A percentile compares a stretch with the other conserved stretches of the same genome.
phyloP scores from a whole-genome alignment of 2,113 vertebrate species.

The Diglossa brunneiventris region DNA sequence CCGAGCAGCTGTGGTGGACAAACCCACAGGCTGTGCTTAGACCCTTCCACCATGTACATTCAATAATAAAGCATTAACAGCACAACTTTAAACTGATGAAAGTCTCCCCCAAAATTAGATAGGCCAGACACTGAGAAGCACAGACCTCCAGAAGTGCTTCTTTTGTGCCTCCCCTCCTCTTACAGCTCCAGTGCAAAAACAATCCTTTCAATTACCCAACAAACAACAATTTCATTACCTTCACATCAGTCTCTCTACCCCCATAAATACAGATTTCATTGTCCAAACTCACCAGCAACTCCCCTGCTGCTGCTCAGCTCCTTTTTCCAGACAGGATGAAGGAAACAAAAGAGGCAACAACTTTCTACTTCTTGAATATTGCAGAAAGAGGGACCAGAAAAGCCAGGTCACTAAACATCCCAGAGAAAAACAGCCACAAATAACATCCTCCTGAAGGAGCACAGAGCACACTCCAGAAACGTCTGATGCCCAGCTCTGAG shows the following conservation, averaged over 20 bases:
- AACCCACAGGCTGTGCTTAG: background rate
- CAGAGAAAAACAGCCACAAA: fast-evolving
- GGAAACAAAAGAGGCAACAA: fast-evolving
- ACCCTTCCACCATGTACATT: fast-evolving
- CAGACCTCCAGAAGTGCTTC: background rate
- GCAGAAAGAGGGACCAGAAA: fast-evolving
- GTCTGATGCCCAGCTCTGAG: fast-evolving
- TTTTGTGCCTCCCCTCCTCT: too few relatives aligned
- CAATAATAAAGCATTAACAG: fast-evolving
- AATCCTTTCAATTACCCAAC: fast-evolving
- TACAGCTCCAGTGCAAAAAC: fast-evolving
- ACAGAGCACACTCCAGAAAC: fast-evolving
- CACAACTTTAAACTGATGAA: fast-evolving
- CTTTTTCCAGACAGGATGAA: background rate
- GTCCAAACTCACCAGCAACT: background rate
- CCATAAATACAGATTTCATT: fast-evolving
- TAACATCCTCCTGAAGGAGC: fast-evolving
- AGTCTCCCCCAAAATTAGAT: background rate
- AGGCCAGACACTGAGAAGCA: fast-evolving
- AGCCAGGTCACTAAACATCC: fast-evolving
- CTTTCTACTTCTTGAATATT: fast-evolving
- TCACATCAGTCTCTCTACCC: background rate
- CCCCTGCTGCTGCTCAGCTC: background rate
- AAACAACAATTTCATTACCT: fast-evolving
- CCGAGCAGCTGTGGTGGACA: fast-evolving